Evolutionary conservation across 2,113 vertebrate genomes (phyloP), one percentile per base, ranked within the genome.

Genomic region (Miniopterus natalensis): DNA sequence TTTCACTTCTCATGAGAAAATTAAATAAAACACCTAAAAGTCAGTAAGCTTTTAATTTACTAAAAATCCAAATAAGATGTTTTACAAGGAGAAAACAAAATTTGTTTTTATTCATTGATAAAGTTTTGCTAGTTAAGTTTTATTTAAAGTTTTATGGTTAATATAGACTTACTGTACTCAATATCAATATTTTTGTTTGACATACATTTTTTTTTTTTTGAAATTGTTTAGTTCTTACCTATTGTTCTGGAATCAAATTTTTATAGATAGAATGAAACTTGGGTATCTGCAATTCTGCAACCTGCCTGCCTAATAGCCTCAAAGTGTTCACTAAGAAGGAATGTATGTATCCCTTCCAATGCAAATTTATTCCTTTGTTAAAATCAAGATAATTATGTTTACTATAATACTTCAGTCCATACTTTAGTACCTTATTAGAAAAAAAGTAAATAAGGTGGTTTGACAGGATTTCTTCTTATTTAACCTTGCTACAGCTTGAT

Each of bases 1-100:
- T 93, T 96, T 81, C 49, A 73, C 42, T 17, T 77, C 4, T 92
- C 1, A 25, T 68, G 53, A 92, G 55, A 80, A 95, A 80, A 87
- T 80, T 12, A 96, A 80, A 59, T 57, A 88, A 29, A 63, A 79
- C 2, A 75, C 27, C 36, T 89, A 57, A 88, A 96, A 77, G n/a
- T 92, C 12, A 59, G 20, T 59, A 47, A 49, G 25, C 45, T 71
- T 89, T 61, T 74, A 73, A 31, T 88, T 87, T 85, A 57, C 79
- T 94, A 90, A 86, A 88, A 68, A 36, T 47, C 91, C 13, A 59
- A 57, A 40, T 27, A 40, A 79, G 14, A 36, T 79, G 6, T 36
- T 95, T 80, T 40, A 51, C 87, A 75, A 94, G n/a, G 18, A 63
- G 15, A 92, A 77, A 90, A 70, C 1, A 31, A 74, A n/a, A n/a